A percentile compares a stretch with the other conserved stretches of the same genome.
phyloP scores from a whole-genome alignment of 2,888 invertebrate genomes.

The Rhingia rostrata region DNA sequence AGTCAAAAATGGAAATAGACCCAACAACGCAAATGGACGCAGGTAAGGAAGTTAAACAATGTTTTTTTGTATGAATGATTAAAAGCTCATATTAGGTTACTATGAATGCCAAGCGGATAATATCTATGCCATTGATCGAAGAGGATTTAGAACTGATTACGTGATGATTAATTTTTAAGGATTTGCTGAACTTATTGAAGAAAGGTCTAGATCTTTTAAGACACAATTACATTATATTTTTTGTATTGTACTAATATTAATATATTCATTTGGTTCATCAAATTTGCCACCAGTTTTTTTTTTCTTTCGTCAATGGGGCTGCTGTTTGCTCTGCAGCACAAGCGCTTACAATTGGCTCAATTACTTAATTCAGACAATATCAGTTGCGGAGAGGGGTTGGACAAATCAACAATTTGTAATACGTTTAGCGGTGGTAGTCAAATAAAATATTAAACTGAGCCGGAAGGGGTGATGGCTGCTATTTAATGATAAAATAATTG shows the following conservation, averaged over 20 bases:
- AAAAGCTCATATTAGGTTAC: slow-evolving; percentile 81
- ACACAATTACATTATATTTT: slow-evolving; percentile 63
- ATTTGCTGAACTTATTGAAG: slow-evolving; percentile 9
- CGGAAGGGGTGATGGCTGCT: slow-evolving; percentile 78
- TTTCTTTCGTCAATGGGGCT: slow-evolving; percentile 47
- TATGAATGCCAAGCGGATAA: slow-evolving; percentile 97
- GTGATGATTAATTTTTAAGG: slow-evolving; percentile 82
- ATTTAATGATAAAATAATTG: slow-evolving; percentile 58
- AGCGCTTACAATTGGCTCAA: slow-evolving; percentile 80
- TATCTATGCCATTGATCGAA: slow-evolving; percentile 94
- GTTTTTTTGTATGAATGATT: background rate
- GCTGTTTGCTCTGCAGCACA: slow-evolving; percentile 44
- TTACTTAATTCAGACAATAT: slow-evolving; percentile 81
- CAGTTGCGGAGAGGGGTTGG: slow-evolving; percentile 77
- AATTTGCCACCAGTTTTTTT: slow-evolving; percentile 56
- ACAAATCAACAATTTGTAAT: slow-evolving; percentile 75
- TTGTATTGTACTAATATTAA: slow-evolving; percentile 68
- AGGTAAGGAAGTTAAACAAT: slow-evolving; percentile 83
- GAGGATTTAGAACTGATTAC: slow-evolving; percentile 95
- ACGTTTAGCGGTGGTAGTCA: slow-evolving; percentile 47
- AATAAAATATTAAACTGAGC: slow-evolving; percentile 72
- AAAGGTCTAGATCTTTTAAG: slow-evolving; percentile 44
- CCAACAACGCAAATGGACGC: slow-evolving; percentile 98
- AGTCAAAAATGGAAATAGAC: slow-evolving; percentile 96
- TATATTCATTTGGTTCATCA: slow-evolving; percentile 50